These are phyloP conservation scores for Plectrocnemia conspersa DNA, from an alignment of 1,140 invertebrate genomes.

Conservation along the genomic window DNA sequence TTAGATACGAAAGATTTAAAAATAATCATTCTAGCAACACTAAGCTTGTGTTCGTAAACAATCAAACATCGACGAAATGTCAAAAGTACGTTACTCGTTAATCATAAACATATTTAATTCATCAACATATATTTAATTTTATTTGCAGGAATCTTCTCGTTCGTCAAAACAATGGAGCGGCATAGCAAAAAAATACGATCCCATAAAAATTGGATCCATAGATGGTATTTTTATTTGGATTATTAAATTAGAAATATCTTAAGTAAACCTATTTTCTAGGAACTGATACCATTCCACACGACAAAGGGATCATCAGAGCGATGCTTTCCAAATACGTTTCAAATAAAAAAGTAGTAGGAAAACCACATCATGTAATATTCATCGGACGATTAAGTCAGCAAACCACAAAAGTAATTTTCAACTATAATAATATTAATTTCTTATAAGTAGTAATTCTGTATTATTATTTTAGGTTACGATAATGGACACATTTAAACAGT, in stretches of 20 bases:
- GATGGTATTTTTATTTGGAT: slow-evolving; percentile 49
- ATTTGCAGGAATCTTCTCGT: neutral
- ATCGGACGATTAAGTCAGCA: slow-evolving; percentile 70
- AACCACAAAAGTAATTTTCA: slow-evolving; percentile 54
- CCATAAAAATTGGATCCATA: slow-evolving; percentile 69
- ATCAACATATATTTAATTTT: no score
- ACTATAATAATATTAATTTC: slow-evolving; percentile 3
- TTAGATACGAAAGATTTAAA: no score
- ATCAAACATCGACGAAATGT: no score
- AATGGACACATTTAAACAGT: slow-evolving; percentile 59
- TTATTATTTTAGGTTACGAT: slow-evolving; percentile 47
- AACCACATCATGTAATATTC: slow-evolving; percentile 72
- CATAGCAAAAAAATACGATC: slow-evolving; percentile 53
- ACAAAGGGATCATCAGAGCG: slow-evolving; percentile 71
- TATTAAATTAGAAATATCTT: neutral
- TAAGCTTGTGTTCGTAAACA: no score
- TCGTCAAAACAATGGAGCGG: slow-evolving; percentile 11
- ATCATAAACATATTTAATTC: no score
- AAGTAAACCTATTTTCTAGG: slow-evolving; percentile 40
- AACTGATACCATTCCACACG: slow-evolving; percentile 78
- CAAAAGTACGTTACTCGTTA: no score
- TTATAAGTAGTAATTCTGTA: neutral
- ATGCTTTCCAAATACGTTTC: slow-evolving; percentile 66
- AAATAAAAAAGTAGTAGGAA: slow-evolving; percentile 61
- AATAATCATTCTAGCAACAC: no score